These are phyloP conservation scores for Cheumatopsyche charites DNA, from an alignment of 1,140 invertebrate species.

Conservation along the genomic window DNA sequence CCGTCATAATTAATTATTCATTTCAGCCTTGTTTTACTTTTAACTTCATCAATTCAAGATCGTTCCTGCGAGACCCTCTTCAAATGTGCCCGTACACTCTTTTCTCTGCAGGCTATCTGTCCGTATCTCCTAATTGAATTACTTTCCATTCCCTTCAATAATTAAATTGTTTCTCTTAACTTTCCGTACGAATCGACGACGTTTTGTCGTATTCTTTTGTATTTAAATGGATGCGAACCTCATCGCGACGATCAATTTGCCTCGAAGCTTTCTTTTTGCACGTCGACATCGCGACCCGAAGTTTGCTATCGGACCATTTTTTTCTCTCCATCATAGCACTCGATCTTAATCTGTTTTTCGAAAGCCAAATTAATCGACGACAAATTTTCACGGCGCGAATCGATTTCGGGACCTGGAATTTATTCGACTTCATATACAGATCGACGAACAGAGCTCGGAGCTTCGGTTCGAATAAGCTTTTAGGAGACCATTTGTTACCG, in stretches of 20 bases:
- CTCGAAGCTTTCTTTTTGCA: conserved; percentile 5
- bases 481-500: conserved; percentile 5
- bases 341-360: neutral
- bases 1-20: conserved; percentile 40
- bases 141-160: conserved; percentile 39
- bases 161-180: conserved; percentile 41
- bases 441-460: too few species aligned
- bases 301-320: neutral
- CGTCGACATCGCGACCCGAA: neutral
- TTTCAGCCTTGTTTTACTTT: conserved; percentile 36
- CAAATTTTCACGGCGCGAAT: too few species aligned
- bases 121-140: conserved; percentile 34
- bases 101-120: conserved; percentile 30
- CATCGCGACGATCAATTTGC: conserved; percentile 26
- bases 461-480: neutral
- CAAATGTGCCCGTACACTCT: conserved; percentile 21
- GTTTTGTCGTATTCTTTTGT: conserved; percentile 28
- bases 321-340: neutral
- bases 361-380: neutral
- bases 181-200: conserved; percentile 24
- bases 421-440: too few species aligned
- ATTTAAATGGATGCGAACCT: conserved; percentile 29
- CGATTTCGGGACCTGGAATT: too few species aligned
- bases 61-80: conserved; percentile 15
- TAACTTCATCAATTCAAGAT: conserved; percentile 36